Percentiles rank a stretch among this genome's conserved stretches.
Conservation (phyloP, 2,888 invertebrate genomes). For the Linyphia triangularis region DNA sequence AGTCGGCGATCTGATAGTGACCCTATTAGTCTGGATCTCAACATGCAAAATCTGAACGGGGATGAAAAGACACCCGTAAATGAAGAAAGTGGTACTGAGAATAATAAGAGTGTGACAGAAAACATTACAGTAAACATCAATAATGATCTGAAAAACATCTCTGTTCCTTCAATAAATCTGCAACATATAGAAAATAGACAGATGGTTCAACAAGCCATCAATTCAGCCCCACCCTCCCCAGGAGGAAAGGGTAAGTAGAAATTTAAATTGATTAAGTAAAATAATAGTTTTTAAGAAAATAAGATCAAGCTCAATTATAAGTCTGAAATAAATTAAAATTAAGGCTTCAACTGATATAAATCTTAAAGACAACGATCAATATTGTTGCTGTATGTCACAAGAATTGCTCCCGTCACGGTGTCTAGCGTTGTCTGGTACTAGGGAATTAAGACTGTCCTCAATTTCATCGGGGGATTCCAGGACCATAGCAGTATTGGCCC, state of each 20-base stretch:
- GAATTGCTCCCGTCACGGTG: too few species aligned
- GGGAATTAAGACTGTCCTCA: too few species aligned
- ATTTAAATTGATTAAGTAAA: neutral
- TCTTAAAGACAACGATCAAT: too few species aligned
- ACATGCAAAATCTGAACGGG: neutral
- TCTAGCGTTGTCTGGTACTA: too few species aligned
- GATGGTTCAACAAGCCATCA: neutral
- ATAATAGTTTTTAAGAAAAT: neutral
- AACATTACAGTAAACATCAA: neutral
- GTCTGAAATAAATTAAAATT: too few species aligned
- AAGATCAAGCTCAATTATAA: too few species aligned
- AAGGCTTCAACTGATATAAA: too few species aligned
- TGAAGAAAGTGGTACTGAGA: conserved; percentile 30
- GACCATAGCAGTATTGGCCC: too few species aligned
- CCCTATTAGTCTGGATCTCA: conserved; percentile 8
- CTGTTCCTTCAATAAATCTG: conserved; percentile 6
- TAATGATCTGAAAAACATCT: conserved; percentile 1
- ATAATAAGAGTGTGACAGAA: neutral
- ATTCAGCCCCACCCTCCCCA: conserved; percentile 52
- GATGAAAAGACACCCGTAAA: neutral
- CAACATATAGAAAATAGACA: neutral
- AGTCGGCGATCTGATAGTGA: conserved; percentile 62
- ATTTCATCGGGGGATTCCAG: too few species aligned
- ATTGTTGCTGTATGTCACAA: too few species aligned
- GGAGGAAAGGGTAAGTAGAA: conserved; percentile 6